Base-by-base conservation (phyloP, 2,113 vertebrate species). In the Colossoma macropomum region DNA sequence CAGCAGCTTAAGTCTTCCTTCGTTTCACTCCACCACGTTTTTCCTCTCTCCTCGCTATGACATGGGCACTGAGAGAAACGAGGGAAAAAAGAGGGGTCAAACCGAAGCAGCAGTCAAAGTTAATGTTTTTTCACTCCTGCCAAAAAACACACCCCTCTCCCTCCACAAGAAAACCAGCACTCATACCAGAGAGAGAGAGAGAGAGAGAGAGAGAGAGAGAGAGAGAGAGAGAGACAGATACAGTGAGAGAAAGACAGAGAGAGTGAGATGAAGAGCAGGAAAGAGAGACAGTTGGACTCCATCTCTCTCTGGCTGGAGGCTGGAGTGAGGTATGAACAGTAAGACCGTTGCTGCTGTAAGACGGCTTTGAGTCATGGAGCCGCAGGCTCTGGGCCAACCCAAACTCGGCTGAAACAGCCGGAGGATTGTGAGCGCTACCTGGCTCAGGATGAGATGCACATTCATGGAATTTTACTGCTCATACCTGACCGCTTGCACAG, bases 381-480 rank as follows among this genome's bases (percentile, higher is more conserved):
- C 13, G 69, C 2, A 13, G 76, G 70, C 48, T 25, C 74, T 65
- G 15, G 17, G 85, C 89, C 89, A 90, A 88, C 45, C 72, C 82
- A 89, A 90, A 90, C 87, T 86, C 66, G 0, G 16, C 45, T 38
- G 34, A 38, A 87, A 87, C 87, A 85, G 87, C 59, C 23, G 70
- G 84, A 23, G 76, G 86, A 81, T 85, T 84, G 80, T 85, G 52
- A 81, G 70, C 19, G 38, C 54, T 85, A 72, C 48, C 76, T 81
- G 59, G 79, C 76, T 56, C 73, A 41, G 68, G 62, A 80, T 81
- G 75, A 88, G 88, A 84, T 79, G 79, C 79, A 60, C 83, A 82
- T 83, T 82, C 41, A 74, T 85, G 86, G 81, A 84, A 89, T 89
- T 84, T 87, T 77, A 71, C 65, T 52, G 74, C 79, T 87, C 71